These are phyloP conservation scores for Mythimna albipuncta DNA, from an alignment of 2,888 invertebrate genomes.

Conservation along the genomic window DNA sequence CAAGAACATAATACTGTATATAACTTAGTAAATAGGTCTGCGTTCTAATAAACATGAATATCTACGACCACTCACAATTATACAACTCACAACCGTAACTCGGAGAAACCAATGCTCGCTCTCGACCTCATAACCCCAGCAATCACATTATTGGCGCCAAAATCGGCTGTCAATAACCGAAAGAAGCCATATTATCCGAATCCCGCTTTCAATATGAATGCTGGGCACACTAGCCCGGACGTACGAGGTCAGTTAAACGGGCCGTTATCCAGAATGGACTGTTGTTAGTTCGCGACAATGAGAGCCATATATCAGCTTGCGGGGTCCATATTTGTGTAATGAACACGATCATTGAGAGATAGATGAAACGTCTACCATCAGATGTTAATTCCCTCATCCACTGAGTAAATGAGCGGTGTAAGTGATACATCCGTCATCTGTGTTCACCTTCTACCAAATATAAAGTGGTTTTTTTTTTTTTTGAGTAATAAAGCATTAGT, in stretches of 20 bases:
- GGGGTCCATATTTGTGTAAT: constrained; percentile 73
- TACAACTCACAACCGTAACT: constrained; percentile 12
- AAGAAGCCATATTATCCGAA: constrained; percentile 42
- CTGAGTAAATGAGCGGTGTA: constrained; percentile 60
- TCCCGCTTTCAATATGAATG: constrained; percentile 58
- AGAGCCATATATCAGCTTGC: constrained; percentile 81
- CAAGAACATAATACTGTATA: no score
- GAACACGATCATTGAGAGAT: constrained; percentile 73
- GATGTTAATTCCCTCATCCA: constrained; percentile 75
- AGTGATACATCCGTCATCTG: constrained; percentile 32
- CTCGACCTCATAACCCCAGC: constrained; percentile 20
- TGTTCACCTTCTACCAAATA: not conserved
- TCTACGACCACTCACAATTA: constrained; percentile 1
- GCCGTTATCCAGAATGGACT: constrained; percentile 84
- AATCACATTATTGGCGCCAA: constrained; percentile 47
- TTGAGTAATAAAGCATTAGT: no score
- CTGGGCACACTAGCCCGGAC: constrained; percentile 61
- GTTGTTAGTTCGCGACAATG: constrained; percentile 87
- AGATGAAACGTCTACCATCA: constrained; percentile 70
- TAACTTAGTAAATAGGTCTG: not conserved
- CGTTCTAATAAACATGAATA: not conserved
- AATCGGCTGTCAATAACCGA: constrained; percentile 49
- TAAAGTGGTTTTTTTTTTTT: no score
- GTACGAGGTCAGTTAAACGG: constrained; percentile 79
- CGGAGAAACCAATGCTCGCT: not conserved